A percentile compares a stretch with the other conserved stretches of the same genome.
phyloP scores from a whole-genome alignment of 1,140 invertebrate species.

The Tetranychus urticae region DNA sequence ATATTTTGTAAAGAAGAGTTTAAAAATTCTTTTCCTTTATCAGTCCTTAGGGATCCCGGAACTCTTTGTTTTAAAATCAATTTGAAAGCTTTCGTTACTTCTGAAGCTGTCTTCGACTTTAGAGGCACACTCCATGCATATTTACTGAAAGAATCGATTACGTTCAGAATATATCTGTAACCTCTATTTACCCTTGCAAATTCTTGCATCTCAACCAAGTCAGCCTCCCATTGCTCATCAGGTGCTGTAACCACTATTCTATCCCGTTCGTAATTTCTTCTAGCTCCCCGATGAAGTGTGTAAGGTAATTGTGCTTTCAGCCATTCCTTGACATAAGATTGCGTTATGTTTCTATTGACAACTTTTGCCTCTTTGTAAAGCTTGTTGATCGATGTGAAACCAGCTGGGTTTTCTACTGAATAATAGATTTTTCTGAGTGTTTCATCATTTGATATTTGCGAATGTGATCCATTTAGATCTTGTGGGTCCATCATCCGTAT shows the following conservation, averaged over 20 bases:
- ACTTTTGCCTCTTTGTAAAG: not conserved
- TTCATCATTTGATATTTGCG: no score
- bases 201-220: constrained; percentile 12
- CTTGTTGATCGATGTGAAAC: not conserved
- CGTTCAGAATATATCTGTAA: not conserved
- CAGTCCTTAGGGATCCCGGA: not conserved
- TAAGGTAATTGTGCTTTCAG: not conserved
- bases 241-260: not conserved
- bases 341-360: not conserved
- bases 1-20: not conserved
- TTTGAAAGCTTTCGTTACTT: not conserved
- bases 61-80: not conserved
- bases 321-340: not conserved
- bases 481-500: no score
- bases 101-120: not conserved
- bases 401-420: no score
- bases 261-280: not conserved
- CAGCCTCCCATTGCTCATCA: constrained; percentile 13
- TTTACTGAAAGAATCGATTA: not conserved
- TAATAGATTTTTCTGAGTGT: no score
- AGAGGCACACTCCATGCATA: not conserved
- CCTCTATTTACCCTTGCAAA: not conserved
- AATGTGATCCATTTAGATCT: no score
- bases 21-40: not conserved
- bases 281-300: not conserved